Percentiles rank a stretch among this genome's conserved stretches.
Evolutionary conservation across 1,140 invertebrate species (phyloP).

Genomic region (Polypedilum vanderplanki): DNA sequence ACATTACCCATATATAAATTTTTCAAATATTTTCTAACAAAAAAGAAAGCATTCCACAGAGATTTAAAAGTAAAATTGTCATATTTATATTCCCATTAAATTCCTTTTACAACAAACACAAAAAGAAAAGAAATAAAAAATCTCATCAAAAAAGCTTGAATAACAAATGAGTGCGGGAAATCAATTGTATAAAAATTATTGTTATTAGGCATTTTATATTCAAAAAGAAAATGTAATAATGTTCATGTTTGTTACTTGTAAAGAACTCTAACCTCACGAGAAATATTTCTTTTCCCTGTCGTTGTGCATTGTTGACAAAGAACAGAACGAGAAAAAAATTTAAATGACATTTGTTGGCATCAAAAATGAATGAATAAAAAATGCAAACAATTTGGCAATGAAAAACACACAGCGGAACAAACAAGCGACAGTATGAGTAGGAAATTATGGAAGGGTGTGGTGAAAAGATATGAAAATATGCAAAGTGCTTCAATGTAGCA

Average conservation of each 20-base stretch:
- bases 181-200: conserved; percentile 28
- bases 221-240: conserved; percentile 12
- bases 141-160: conserved; percentile 19
- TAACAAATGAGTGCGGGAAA: conserved; percentile 23
- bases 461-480: conserved; percentile 5
- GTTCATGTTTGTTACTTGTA: not conserved
- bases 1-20: too few relatives aligned
- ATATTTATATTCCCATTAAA: not conserved
- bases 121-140: not conserved
- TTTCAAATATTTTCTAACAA: too few relatives aligned
- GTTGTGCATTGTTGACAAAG: not conserved
- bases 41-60: too few relatives aligned
- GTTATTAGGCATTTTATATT: conserved; percentile 28
- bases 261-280: not conserved
- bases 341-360: not conserved
- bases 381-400: conserved; percentile 17
- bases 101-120: too few relatives aligned
- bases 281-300: not conserved
- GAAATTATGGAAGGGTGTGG: not conserved
- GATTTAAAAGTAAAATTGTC: not conserved
- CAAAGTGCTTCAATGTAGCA: not conserved
- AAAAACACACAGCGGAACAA: not conserved
- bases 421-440: not conserved
- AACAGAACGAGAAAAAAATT: conserved; percentile 11
- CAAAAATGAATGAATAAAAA: conserved; percentile 1